Evolutionary conservation across 2,888 invertebrate genomes (phyloP).

Genomic region (Ptilodon capucinus): DNA sequence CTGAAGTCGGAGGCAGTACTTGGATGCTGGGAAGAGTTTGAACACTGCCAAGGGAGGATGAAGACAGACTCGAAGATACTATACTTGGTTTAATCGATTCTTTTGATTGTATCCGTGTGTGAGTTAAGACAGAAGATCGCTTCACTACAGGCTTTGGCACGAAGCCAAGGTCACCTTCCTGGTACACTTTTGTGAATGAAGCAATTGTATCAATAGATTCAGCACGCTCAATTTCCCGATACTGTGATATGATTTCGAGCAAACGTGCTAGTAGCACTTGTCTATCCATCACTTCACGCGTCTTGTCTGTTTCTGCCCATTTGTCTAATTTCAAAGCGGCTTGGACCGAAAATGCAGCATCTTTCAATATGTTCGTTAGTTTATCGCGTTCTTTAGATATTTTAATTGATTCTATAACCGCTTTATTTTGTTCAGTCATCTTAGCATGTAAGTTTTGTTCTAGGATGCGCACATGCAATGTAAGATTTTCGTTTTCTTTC

Average conservation of each 20-base stretch:
- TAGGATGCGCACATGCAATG: conserved; percentile 71
- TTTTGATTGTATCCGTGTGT: conserved; percentile 36
- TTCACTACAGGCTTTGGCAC: conserved; percentile 75
- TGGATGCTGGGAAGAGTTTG: conserved; percentile 24
- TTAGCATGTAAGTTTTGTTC: conserved; percentile 83
- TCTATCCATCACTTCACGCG: conserved; percentile 69
- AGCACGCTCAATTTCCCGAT: conserved; percentile 61
- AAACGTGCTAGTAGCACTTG: conserved; percentile 80
- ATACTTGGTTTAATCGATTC: conserved; percentile 33
- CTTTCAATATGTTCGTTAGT: conserved; percentile 81
- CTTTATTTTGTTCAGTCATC: conserved; percentile 71
- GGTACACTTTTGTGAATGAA: conserved; percentile 81
- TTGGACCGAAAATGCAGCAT: conserved; percentile 84
- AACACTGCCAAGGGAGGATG: conserved; percentile 9
- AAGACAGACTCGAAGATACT: conserved; percentile 10
- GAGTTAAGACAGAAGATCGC: conserved; percentile 38
- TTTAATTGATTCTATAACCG: conserved; percentile 68
- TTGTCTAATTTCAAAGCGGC: conserved; percentile 79
- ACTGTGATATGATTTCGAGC: conserved; percentile 75
- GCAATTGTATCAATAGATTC: conserved; percentile 71
- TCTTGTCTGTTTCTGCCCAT: conserved; percentile 58
- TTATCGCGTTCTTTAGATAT: conserved; percentile 79
- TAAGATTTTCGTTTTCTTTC: conserved; percentile 71
- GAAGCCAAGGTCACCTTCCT: conserved; percentile 86
- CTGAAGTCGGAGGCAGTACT: conserved; percentile 11